Evolutionary conservation across 2,113 vertebrate genomes (phyloP), one percentile per base, ranked within the genome.

Genomic region (Ceyx margarethae): DNA sequence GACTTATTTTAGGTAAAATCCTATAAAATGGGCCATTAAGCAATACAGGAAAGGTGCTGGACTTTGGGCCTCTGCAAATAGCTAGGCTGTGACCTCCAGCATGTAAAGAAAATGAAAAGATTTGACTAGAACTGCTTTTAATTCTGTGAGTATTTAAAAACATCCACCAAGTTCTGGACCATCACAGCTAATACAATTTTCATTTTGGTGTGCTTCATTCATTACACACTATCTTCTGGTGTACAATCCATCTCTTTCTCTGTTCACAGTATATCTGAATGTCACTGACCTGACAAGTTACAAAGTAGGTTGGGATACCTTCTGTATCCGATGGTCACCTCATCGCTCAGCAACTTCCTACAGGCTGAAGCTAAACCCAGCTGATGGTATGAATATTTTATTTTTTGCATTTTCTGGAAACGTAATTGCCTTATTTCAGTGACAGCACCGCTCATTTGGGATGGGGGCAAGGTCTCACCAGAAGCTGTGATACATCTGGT

Each of bases 261-360:
- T 85, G 10, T 91, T 74, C 76, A 21, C 96, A 99, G 99, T 99
- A 13, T 99, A 98, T 97, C 98, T 99, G 95, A 99, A 99, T 51
- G 98, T 99, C 74, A 98, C 98, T 89, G 99, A 99, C 95, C 94
- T 99, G 57, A 98, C 97, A 96, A 98, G 97, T 18, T 99, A 98
- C 90, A 95, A 98, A 64, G 94, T 99, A 3, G 98, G 96, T 45
- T 99, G 98, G 93, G 98, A 99, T 95, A 98, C 96, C 26, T 98
- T 99, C 96, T 99, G 99, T 95, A 96, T 99, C 84, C 98, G 97
- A 72, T 99, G 99, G 99, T 97, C 97, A 5, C 95, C 99, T 92
- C 99, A 99, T 87, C 83, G 99, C 9, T 97, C 98, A 23, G 99
- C 99, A 21, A 98, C 98, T 5, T 99, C 99, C 6, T 99, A 99